Conservation (phyloP, 92 coral and sea anemone species). For the Palythoa caribaeorum region DNA sequence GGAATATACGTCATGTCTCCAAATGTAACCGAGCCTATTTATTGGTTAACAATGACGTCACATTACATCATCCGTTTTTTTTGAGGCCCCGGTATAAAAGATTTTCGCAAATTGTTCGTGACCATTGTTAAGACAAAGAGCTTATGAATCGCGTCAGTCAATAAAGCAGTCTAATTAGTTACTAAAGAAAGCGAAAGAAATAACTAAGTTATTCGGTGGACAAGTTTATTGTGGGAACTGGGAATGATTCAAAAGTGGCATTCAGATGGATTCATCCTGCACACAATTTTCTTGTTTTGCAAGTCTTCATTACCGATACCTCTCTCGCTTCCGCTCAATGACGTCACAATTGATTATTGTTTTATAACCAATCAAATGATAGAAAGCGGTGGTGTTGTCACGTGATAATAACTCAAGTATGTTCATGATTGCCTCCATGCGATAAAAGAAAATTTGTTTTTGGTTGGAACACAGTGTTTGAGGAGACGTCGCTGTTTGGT, state of each 20-base stretch:
- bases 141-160: neutral
- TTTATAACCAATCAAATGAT: constrained; percentile 68
- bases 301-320: neutral
- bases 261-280: neutral
- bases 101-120: neutral
- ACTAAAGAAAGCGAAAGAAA: neutral
- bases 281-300: neutral
- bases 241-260: neutral
- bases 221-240: neutral
- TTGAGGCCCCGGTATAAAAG: constrained; percentile 19
- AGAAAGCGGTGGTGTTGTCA: constrained; percentile 58
- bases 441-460: constrained; percentile 58
- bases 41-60: neutral
- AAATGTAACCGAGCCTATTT: neutral
- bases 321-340: neutral
- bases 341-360: constrained; percentile 56
- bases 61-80: constrained; percentile 24
- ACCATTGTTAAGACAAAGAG: neutral
- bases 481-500: neutral
- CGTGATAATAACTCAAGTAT: constrained; percentile 77
- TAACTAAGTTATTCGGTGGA: neutral
- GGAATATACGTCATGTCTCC: neutral
- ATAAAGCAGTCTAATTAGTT: neutral
- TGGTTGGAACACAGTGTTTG: constrained; percentile 10
- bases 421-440: constrained; percentile 81